phyloP scores from a whole-genome alignment of 2,888 invertebrate genomes.

The Drosophila borealis region DNA sequence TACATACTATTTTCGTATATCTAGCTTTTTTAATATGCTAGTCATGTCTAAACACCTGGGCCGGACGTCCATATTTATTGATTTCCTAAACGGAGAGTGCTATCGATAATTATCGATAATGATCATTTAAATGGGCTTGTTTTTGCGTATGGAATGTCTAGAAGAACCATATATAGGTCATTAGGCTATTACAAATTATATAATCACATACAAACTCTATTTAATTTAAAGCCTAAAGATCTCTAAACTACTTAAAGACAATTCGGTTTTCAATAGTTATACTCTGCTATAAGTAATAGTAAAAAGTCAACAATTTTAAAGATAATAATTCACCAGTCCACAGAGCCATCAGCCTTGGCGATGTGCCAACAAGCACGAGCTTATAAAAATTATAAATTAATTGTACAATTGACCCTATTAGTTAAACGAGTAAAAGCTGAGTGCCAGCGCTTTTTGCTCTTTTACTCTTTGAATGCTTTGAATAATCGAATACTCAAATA shows the following conservation, averaged over 20 bases:
- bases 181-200: no score
- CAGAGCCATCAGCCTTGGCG: slow-evolving; percentile 18
- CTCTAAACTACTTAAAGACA: no score
- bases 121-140: no score
- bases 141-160: no score
- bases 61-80: neutral
- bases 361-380: slow-evolving; percentile 27
- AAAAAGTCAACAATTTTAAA: slow-evolving; percentile 6
- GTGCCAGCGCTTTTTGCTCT: slow-evolving; percentile 15
- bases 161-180: no score
- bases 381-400: slow-evolving; percentile 64
- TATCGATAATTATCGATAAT: no score
- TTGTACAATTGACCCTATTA: slow-evolving; percentile 71
- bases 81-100: neutral
- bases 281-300: no score
- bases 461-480: slow-evolving; percentile 27
- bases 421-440: slow-evolving; percentile 31
- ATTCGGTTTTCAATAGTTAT: no score
- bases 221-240: no score
- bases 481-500: slow-evolving; percentile 24
- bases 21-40: neutral
- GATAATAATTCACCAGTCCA: slow-evolving; percentile 7
- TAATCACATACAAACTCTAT: no score
- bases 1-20: neutral
- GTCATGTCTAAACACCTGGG: neutral